These are phyloP conservation scores for Agrypnia vestita DNA, from an alignment of 1,140 invertebrate genomes.

Conservation along the genomic window DNA sequence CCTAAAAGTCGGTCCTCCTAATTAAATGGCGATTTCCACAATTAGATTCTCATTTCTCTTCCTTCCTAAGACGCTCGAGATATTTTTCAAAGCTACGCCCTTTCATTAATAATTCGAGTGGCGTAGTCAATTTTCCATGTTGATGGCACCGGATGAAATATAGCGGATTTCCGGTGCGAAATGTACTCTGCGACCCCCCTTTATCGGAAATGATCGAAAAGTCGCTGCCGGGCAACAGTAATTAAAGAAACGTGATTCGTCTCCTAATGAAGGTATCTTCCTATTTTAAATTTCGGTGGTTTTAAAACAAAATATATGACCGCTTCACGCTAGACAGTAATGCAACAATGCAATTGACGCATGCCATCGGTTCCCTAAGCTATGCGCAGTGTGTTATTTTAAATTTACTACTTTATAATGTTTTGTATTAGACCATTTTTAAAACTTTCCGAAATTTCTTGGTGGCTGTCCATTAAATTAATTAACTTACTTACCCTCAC, in stretches of 20 bases:
- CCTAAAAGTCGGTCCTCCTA: constrained; percentile 14
- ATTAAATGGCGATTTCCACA: constrained; percentile 42
- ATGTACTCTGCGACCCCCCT: constrained; percentile 10
- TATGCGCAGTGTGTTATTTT: too few relatives aligned
- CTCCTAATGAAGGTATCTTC: constrained; percentile 46
- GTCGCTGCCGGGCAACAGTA: constrained; percentile 52
- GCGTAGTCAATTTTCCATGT: constrained; percentile 42
- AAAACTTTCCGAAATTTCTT: too few relatives aligned
- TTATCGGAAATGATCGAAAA: constrained; percentile 58
- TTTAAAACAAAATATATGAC: too few relatives aligned
- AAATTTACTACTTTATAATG: too few relatives aligned
- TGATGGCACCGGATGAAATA: constrained; percentile 41
- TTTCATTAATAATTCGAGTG: constrained; percentile 39
- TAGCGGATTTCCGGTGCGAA: constrained; percentile 36
- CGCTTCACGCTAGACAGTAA: too few relatives aligned
- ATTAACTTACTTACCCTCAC: too few relatives aligned
- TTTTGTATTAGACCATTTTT: too few relatives aligned
- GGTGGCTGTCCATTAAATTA: too few relatives aligned
- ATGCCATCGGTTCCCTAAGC: too few relatives aligned
- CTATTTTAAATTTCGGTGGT: too few relatives aligned
- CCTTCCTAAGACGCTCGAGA: not conserved
- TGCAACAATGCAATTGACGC: too few relatives aligned
- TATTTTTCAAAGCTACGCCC: constrained; percentile 31
- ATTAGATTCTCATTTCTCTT: constrained; percentile 24
- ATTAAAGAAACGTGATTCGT: constrained; percentile 59